Conservation (phyloP, 2,888 invertebrate species). For the Anthophora plumipes region DNA sequence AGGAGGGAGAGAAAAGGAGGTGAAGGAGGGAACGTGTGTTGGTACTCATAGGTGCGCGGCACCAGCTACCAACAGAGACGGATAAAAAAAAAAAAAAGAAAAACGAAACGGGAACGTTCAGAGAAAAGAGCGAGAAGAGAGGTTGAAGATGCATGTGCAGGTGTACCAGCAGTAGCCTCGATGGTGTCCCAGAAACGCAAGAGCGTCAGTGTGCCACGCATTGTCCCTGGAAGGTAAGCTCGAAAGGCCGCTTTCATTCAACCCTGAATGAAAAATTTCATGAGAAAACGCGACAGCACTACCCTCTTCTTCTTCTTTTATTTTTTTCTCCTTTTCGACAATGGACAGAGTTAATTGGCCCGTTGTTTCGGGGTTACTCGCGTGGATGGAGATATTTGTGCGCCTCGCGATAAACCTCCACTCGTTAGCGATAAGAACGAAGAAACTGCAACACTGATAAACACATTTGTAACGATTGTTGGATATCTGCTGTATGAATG, state of each 20-base stretch:
- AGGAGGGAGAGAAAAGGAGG: background rate
- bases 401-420: slow-evolving; percentile 14
- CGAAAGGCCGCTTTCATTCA: slow-evolving; percentile 3
- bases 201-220: slow-evolving; percentile 41
- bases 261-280: slow-evolving; percentile 16
- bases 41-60: no score
- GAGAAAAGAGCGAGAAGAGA: background rate
- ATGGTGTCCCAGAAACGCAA: slow-evolving; percentile 45
- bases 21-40: background rate
- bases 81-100: no score
- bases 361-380: background rate
- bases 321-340: background rate
- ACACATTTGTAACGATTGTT: background rate
- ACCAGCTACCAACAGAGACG: no score
- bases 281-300: slow-evolving; percentile 35
- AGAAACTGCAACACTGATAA: slow-evolving; percentile 15
- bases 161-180: slow-evolving; percentile 49
- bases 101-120: no score
- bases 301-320: background rate
- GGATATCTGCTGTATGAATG: no score
- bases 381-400: background rate
- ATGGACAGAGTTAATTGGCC: slow-evolving; percentile 32
- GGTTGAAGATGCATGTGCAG: slow-evolving; percentile 48
- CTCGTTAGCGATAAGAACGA: slow-evolving; percentile 12
- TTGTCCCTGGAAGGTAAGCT: slow-evolving; percentile 35